Evolutionary conservation across 2,797 vertebrate genomes (phyloP), one percentile per base, ranked within the genome.

Genomic region (Poecile montanus): DNA sequence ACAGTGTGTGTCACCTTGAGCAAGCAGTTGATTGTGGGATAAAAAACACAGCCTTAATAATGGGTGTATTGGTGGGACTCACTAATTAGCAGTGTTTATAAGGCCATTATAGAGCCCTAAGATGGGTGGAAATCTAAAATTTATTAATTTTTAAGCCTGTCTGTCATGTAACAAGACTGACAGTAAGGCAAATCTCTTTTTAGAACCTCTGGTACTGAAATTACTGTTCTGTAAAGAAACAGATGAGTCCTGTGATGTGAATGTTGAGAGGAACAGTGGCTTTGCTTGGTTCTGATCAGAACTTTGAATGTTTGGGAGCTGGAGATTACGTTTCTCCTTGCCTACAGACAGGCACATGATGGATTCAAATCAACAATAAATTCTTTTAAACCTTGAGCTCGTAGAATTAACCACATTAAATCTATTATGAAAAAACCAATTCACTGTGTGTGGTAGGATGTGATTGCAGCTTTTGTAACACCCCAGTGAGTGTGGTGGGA

Each of bases 331-430:
- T 86, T 90, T 91, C 54, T 65, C 4, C 45, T 38, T 44, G 78
- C 60, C n/a, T 86, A 8, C 25, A 7, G 54, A 56, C 48, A 87
- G 73, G 74, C 97, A 95, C 87, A 45, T 97, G 96, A 93, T 84
- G 56, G 57, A 80, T 77, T 82, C 93, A 68, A 73, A 79, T 57
- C 73, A 94, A 38, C 86, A 94, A 26, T 57, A 80, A 95, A 75
- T 91, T 88, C 95, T 92, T 95, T 93, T 73, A 73, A 81, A 71
- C 82, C 95, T 80, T 47, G 56, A 89, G 95, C 95, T 95, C 65
- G 30, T 53, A 45, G 91, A 96, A 91, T 96, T 95, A 95, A 42
- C 73, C 83, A 63, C 63, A 5, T 93, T 94, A 95, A 95, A 93
- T 87, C 95, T 90, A 40, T 82, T 85, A 57, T 20, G 53, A 88